These are phyloP conservation scores for Tragelaphus strepsiceros DNA, from an alignment of 2,113 vertebrate species.

Conservation along the genomic window DNA sequence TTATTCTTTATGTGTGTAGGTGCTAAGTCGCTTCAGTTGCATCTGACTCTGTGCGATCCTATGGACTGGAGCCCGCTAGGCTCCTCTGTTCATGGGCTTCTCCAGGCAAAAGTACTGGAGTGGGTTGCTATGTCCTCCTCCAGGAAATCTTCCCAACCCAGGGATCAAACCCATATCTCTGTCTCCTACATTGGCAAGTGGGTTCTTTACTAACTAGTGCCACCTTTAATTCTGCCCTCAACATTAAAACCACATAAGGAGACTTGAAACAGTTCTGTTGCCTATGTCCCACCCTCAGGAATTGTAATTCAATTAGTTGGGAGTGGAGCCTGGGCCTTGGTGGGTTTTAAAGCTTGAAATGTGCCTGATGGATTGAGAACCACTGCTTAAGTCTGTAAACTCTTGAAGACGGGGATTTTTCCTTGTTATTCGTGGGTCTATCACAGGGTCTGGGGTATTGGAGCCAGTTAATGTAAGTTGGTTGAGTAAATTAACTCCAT, in stretches of 20 bases:
- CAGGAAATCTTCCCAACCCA: background rate
- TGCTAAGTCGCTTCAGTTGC: background rate
- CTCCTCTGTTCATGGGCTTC: background rate
- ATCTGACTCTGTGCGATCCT: background rate
- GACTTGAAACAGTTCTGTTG: background rate
- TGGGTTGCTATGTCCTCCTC: background rate
- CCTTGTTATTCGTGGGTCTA: background rate
- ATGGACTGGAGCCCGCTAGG: background rate
- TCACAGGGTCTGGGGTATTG: background rate
- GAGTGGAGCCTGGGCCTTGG: background rate
- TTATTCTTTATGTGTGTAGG: background rate
- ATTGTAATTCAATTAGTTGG: background rate
- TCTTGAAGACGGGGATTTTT: background rate
- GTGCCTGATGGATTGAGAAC: background rate
- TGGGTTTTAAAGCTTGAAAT: background rate
- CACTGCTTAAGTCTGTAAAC: background rate
- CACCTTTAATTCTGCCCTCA: background rate
- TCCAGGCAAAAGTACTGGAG: background rate
- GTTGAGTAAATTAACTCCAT: slow-evolving; percentile 16
- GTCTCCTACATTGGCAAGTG: background rate
- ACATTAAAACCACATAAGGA: background rate
- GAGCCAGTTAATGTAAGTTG: background rate
- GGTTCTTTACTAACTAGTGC: background rate
- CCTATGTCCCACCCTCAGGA: background rate
- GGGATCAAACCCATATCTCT: background rate